phyloP scores from a whole-genome alignment of 2,888 invertebrate genomes.

The Callosobruchus maculatus region DNA sequence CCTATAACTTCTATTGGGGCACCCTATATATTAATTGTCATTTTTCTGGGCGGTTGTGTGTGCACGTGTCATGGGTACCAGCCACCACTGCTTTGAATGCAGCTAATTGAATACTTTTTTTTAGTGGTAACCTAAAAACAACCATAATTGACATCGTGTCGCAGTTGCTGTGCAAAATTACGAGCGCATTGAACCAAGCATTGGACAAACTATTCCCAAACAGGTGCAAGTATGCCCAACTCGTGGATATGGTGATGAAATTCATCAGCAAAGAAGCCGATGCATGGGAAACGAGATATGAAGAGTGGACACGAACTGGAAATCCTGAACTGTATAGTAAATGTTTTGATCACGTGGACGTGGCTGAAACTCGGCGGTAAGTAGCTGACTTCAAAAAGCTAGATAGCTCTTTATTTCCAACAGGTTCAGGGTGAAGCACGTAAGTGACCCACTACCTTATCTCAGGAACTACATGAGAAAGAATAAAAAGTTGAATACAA shows the following conservation, averaged over 20 bases:
- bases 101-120: no score
- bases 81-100: no score
- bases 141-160: conserved; percentile 10
- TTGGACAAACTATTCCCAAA: conserved; percentile 24
- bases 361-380: conserved; percentile 14
- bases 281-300: conserved; percentile 20
- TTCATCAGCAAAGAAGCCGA: conserved; percentile 19
- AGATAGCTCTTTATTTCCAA: no score
- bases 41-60: no score
- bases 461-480: no score
- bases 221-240: not conserved
- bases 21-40: no score
- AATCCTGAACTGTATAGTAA: conserved; percentile 17
- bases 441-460: no score
- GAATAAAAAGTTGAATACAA: no score
- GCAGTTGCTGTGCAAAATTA: conserved; percentile 7
- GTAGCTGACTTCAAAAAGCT: no score
- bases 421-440: no score
- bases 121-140: conserved; percentile 5
- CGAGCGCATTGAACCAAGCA: conserved; percentile 1
- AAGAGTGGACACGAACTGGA: conserved; percentile 18
- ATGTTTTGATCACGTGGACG: conserved; percentile 20
- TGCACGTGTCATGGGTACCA: no score
- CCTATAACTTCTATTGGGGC: no score
- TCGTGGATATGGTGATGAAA: conserved; percentile 15